Evolutionary conservation across 2,113 vertebrate species (phyloP).

Genomic region (Elachura formosa): DNA sequence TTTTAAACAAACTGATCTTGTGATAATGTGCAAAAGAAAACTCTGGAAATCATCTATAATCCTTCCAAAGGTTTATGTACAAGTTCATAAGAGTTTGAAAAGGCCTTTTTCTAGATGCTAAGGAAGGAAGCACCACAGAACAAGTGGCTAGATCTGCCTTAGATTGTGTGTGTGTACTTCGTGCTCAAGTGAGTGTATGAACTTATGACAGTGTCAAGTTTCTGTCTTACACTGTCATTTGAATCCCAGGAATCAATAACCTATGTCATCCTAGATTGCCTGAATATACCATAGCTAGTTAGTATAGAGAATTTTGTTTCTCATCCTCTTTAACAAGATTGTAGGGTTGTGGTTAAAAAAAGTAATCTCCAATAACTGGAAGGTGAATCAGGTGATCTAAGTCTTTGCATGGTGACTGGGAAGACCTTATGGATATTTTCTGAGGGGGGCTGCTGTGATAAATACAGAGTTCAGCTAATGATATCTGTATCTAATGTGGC

Average conservation of each 20-base stretch:
- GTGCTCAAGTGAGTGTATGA: background rate
- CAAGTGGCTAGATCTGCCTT: background rate
- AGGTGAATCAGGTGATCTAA: background rate
- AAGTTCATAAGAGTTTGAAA: background rate
- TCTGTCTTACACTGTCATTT: background rate
- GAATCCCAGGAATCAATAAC: background rate
- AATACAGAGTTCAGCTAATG: background rate
- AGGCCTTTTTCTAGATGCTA: background rate
- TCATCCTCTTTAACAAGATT: background rate
- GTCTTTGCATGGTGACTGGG: background rate
- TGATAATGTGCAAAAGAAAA: background rate
- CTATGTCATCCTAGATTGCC: background rate
- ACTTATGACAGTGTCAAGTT: background rate
- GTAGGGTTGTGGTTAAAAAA: background rate
- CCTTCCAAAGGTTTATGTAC: background rate
- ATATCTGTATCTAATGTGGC: background rate
- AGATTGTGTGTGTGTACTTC: accelerated
- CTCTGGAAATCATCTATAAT: background rate
- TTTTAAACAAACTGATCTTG: background rate
- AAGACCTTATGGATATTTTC: background rate
- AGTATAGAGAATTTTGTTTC: background rate
- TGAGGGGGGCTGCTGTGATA: background rate
- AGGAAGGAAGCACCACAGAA: background rate
- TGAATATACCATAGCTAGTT: background rate
- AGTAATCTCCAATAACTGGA: background rate